Conservation (phyloP, 2,797 vertebrate species). For the Leptoclinus maculatus region DNA sequence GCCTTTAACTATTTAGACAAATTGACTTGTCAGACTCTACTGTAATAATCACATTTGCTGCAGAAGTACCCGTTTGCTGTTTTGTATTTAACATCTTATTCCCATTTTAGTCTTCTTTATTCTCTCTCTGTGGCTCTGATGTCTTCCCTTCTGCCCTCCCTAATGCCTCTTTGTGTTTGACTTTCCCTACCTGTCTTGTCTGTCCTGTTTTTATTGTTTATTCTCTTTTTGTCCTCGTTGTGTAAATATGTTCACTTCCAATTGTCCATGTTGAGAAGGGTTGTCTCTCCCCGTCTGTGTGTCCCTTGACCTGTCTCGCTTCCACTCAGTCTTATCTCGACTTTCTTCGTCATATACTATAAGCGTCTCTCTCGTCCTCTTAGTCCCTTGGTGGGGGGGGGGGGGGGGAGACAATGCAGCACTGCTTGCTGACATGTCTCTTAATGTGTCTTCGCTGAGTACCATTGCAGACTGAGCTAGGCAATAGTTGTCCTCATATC, state of each 20-base stretch:
- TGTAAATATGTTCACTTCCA: background rate
- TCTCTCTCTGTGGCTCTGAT: too few relatives aligned
- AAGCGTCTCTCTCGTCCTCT: constrained; percentile 21
- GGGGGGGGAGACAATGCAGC: background rate
- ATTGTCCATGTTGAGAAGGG: background rate
- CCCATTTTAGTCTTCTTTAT: too few relatives aligned
- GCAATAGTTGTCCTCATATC: constrained; percentile 22
- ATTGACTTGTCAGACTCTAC: background rate
- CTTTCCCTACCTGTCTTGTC: background rate
- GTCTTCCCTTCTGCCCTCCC: too few relatives aligned
- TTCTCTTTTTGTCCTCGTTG: background rate
- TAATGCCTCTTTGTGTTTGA: background rate
- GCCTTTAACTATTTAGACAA: background rate
- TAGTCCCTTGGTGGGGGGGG: constrained; percentile 1
- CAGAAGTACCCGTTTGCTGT: background rate
- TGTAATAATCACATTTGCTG: background rate
- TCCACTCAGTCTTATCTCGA: constrained; percentile 23
- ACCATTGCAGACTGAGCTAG: background rate
- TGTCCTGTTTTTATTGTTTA: background rate
- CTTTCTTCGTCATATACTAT: constrained; percentile 33
- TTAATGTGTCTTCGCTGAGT: constrained; percentile 11
- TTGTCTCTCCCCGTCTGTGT: background rate
- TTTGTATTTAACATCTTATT: background rate
- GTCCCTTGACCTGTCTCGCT: background rate
- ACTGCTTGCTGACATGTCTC: constrained; percentile 39